Percentiles rank a stretch among this genome's conserved stretches.
Evolutionary conservation across 1,140 invertebrate genomes (phyloP).

Genomic region (Drosophila grimshawi): DNA sequence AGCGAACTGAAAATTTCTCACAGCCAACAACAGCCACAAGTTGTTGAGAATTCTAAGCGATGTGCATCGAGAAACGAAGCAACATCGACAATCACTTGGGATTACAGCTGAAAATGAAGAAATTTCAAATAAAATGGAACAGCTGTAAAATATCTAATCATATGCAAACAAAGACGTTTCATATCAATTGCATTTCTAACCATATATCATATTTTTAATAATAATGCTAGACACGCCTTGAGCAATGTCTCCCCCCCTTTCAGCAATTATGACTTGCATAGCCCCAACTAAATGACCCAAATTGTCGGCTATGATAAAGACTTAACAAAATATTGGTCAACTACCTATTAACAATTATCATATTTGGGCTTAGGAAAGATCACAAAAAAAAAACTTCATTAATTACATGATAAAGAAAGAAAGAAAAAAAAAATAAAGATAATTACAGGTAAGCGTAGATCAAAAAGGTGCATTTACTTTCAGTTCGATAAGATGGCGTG

Average conservation of each 20-base stretch:
- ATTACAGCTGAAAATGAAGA: slow-evolving; percentile 13
- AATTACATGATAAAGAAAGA: slow-evolving; percentile 55
- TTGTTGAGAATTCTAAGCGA: not conserved
- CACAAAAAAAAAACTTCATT: slow-evolving; percentile 57
- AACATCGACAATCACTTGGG: not conserved
- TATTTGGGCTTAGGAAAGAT: slow-evolving; percentile 48
- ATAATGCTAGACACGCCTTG: not conserved
- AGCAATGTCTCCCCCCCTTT: not conserved
- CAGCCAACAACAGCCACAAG: not conserved
- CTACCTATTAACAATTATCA: slow-evolving; percentile 59
- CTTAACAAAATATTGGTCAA: slow-evolving; percentile 37
- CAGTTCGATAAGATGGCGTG: slow-evolving; percentile 17
- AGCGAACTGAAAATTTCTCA: slow-evolving; percentile 16
- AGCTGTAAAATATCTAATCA: slow-evolving; percentile 42
- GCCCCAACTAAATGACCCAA: slow-evolving; percentile 19
- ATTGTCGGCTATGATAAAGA: slow-evolving; percentile 58
- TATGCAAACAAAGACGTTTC: slow-evolving; percentile 15
- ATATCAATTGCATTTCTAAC: slow-evolving; percentile 5
- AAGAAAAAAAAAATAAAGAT: slow-evolving; percentile 38
- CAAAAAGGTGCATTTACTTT: slow-evolving; percentile 47
- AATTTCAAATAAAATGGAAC: slow-evolving; percentile 13
- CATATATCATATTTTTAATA: slow-evolving; percentile 21
- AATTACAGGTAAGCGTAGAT: slow-evolving; percentile 50
- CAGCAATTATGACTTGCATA: slow-evolving; percentile 55
- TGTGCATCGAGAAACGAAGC: too few species aligned